Evolutionary conservation across 2,888 invertebrate species (phyloP), one percentile per base, ranked within the genome.

Genomic region (Luperina nickerlii): DNA sequence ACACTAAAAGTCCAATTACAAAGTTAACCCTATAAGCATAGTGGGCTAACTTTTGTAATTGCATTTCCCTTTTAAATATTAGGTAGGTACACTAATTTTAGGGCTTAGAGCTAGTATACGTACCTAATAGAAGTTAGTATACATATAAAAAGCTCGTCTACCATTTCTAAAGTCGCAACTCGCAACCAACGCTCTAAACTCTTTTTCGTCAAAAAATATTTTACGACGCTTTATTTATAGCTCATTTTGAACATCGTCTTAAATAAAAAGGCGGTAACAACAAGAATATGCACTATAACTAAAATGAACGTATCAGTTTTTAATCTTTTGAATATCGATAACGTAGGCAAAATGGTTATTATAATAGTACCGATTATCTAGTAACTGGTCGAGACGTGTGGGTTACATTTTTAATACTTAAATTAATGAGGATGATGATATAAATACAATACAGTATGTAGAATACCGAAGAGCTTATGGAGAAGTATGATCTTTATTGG

Each of bases 261-360:
- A 54, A 42, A 32, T 38, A 62, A 81, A 79, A 80, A 63, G 0
- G 15, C 32, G 79, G 18, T 20, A 20, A 66, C 38, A 67, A 42
- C 27, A 65, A 60, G 48, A 79, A 68, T 51, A 38, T 45, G 77
- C 79, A 67, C 32, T 74, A 60, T 67, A 42, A 75, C 27, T 38
- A 77, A 77, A 83, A 83, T 73, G 24, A 66, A 32, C 74, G 45
- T 66, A 86, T 78, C 76, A 72, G 71, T 83, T 76, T 79, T 78
- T 78, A 85, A 84, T 85, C 76, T 83, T 83, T 74, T 65, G 73
- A 45, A 62, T 73, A 84, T 81, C 84, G 77, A 75, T 81, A 82
- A 68, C 68, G 75, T 32, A 67, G 66, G 76, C 81, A 73, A 72
- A 82, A 84, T 83, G 75, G 81, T 74, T 81, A 73, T 73, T 79